phyloP scores from a whole-genome alignment of 2,888 invertebrate species.

The Dolichomitus sp. region DNA sequence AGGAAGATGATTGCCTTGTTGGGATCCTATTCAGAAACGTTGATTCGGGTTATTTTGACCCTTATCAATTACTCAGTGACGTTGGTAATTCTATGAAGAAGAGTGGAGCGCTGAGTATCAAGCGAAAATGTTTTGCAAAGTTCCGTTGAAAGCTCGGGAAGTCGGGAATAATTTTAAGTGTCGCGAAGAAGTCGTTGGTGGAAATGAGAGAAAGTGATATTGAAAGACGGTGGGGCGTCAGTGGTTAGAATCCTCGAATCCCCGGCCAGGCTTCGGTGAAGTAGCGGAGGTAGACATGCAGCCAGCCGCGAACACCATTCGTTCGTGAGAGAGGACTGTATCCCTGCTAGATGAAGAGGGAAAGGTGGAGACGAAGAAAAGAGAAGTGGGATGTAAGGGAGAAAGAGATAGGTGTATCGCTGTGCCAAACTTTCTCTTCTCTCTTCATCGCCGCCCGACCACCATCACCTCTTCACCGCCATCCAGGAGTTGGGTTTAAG shows the following conservation, averaged over 20 bases:
- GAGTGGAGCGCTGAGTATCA: neutral
- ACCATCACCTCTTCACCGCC: slow-evolving; percentile 47
- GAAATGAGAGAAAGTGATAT: slow-evolving; percentile 23
- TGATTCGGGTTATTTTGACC: neutral
- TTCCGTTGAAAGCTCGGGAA: slow-evolving; percentile 9
- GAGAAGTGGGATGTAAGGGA: slow-evolving; percentile 9
- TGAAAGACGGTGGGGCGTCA: slow-evolving; percentile 13
- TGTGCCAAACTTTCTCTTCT: slow-evolving; percentile 47
- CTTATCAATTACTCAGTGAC: slow-evolving; percentile 23
- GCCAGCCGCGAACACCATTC: slow-evolving; percentile 35
- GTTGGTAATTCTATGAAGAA: slow-evolving; percentile 6
- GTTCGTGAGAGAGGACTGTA: neutral
- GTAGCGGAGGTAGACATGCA: slow-evolving; percentile 7
- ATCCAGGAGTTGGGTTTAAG: slow-evolving; percentile 61
- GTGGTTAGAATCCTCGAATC: slow-evolving; percentile 41
- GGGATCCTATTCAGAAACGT: neutral
- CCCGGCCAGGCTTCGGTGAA: slow-evolving; percentile 1
- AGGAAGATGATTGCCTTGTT: neutral
- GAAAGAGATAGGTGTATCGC: slow-evolving; percentile 11
- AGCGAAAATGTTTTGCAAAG: slow-evolving; percentile 32
- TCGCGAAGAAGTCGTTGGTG: neutral
- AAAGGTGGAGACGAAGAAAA: slow-evolving; percentile 29
- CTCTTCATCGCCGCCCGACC: slow-evolving; percentile 54
- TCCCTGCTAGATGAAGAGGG: neutral
- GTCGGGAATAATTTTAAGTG: slow-evolving; percentile 43